These are phyloP conservation scores for Pogoniulus pusillus DNA, from an alignment of 2,797 vertebrate genomes.

Conservation along the genomic window DNA sequence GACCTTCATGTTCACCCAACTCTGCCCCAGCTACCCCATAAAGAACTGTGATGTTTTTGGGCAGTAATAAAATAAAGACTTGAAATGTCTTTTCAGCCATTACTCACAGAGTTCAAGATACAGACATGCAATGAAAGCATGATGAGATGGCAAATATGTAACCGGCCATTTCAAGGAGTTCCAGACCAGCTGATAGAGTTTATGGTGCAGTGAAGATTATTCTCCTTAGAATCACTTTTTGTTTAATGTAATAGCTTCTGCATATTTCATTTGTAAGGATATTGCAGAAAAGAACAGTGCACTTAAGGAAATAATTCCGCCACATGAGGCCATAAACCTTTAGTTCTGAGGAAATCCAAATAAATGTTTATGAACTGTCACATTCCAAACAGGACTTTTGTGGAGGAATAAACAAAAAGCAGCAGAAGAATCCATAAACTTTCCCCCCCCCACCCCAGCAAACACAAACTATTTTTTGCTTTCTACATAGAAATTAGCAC, in stretches of 20 bases:
- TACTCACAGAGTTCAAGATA: neutral
- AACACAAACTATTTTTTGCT: neutral
- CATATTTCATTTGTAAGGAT: neutral
- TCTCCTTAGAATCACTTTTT: neutral
- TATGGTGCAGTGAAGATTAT: neutral
- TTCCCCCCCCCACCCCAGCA: neutral
- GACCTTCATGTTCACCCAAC: neutral
- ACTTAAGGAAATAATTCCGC: neutral
- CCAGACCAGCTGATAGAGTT: neutral
- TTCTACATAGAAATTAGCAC: neutral
- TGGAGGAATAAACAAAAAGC: neutral
- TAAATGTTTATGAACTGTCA: neutral
- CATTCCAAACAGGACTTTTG: neutral
- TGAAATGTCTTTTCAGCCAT: neutral
- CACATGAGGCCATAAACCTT: neutral
- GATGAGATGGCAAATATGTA: neutral
- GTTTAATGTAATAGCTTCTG: neutral
- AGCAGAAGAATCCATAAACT: neutral
- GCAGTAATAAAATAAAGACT: neutral
- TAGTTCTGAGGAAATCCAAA: neutral
- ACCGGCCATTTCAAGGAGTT: neutral
- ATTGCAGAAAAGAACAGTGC: neutral
- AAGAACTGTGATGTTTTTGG: neutral
- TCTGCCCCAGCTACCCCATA: neutral
- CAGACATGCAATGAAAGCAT: neutral